Percentiles rank a stretch among this genome's conserved stretches.
Conservation (phyloP, 2,797 vertebrate genomes). For the Luscinia megarhynchos region DNA sequence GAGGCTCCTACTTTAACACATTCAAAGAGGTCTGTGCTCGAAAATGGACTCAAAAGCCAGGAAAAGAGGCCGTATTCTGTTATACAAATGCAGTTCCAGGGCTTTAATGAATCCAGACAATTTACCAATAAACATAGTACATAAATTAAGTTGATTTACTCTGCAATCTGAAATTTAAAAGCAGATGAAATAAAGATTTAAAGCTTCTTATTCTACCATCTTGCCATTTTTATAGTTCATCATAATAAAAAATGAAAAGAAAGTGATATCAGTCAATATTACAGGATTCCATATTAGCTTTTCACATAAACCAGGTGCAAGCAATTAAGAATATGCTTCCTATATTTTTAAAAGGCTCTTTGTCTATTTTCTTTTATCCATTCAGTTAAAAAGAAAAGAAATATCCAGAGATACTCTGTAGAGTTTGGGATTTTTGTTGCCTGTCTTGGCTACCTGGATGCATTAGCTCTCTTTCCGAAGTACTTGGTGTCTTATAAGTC, state of each 20-base stretch:
- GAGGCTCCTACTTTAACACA: slow-evolving; percentile 26
- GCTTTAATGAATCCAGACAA: slow-evolving; percentile 43
- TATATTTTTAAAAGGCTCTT: background rate
- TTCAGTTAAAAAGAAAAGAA: slow-evolving; percentile 17
- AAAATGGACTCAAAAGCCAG: slow-evolving; percentile 4
- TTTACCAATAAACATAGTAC: slow-evolving; percentile 12
- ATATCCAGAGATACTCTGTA: background rate
- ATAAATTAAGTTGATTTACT: slow-evolving; percentile 44
- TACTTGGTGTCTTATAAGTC: background rate
- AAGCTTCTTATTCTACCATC: background rate
- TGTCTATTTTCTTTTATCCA: background rate
- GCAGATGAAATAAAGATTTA: background rate
- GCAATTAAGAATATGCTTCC: slow-evolving; percentile 2
- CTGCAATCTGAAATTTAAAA: slow-evolving; percentile 27
- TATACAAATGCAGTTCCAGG: background rate
- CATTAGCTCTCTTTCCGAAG: background rate
- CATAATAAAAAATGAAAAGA: background rate
- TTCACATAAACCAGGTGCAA: slow-evolving; percentile 41
- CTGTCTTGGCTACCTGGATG: background rate
- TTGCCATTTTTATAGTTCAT: slow-evolving; percentile 8
- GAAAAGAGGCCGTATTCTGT: slow-evolving; percentile 20
- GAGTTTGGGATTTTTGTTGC: background rate
- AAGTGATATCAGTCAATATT: background rate
- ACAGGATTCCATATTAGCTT: background rate
- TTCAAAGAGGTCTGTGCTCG: slow-evolving; percentile 11